Evolutionary conservation across 1,140 invertebrate genomes (phyloP).

Genomic region (Bathynomus jamesi): DNA sequence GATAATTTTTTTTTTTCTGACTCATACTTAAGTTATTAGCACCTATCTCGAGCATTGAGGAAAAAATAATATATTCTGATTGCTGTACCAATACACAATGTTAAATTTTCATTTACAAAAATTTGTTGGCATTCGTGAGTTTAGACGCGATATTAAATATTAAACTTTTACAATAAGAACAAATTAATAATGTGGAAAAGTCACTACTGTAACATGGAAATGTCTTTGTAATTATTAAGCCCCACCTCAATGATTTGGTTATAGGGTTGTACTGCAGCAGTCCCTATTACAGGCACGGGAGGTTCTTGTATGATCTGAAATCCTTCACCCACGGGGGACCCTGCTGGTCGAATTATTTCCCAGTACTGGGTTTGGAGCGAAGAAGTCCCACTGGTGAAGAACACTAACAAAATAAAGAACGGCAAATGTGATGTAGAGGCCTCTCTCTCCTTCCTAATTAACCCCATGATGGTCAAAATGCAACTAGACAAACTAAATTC

Average conservation of each 20-base stretch:
- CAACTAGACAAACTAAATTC: neutral
- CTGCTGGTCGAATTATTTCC: neutral
- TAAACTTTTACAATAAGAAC: no score
- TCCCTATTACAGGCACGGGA: neutral
- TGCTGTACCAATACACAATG: no score
- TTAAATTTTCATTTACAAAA: no score
- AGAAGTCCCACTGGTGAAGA: neutral
- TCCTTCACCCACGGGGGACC: neutral
- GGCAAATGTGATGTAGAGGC: neutral
- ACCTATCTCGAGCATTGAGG: no score
- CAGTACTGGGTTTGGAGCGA: neutral
- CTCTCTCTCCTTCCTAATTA: neutral
- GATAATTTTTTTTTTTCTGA: no score
- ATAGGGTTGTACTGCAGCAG: neutral
- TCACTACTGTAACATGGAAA: no score
- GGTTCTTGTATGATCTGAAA: neutral
- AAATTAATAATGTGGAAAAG: no score
- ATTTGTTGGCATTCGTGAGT: no score
- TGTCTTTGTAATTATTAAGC: no score
- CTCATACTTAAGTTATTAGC: no score
- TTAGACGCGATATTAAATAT: no score
- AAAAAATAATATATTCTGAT: no score
- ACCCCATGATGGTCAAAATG: neutral
- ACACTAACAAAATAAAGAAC: neutral
- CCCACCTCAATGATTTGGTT: neutral